Conservation (phyloP, 1,140 invertebrate genomes). For the Agrypnia vestita region DNA sequence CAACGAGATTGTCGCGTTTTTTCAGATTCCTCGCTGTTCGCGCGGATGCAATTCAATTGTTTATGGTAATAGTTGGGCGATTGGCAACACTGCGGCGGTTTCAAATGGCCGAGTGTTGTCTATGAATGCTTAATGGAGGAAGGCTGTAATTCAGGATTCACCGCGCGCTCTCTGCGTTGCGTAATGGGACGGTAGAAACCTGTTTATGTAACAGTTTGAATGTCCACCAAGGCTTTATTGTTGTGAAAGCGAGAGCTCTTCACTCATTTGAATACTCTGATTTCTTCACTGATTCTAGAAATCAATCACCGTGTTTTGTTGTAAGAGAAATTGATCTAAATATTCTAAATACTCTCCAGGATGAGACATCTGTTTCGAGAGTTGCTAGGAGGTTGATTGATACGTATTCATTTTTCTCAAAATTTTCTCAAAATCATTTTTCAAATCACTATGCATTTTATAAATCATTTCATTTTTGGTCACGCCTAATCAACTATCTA, state of each 20-base stretch:
- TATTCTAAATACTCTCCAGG: too few species aligned
- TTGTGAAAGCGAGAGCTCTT: conserved; percentile 24
- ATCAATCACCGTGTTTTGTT: neutral
- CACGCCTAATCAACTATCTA: too few species aligned
- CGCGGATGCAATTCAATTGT: conserved; percentile 22
- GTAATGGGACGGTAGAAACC: conserved; percentile 6
- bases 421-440: too few species aligned
- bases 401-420: too few species aligned
- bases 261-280: conserved; percentile 9
- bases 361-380: too few species aligned
- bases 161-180: neutral
- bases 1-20: neutral
- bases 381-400: too few species aligned
- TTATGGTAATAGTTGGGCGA: neutral
- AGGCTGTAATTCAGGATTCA: conserved; percentile 14
- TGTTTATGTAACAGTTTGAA: conserved; percentile 22
- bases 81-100: conserved; percentile 14
- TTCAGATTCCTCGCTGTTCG: neutral
- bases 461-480: too few species aligned
- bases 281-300: conserved; percentile 21
- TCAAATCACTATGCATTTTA: too few species aligned
- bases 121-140: conserved; percentile 24
- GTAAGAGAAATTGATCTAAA: too few species aligned
- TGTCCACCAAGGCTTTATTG: conserved; percentile 25
- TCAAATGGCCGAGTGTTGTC: conserved; percentile 20